Percentiles rank a stretch among this genome's conserved stretches.
Evolutionary conservation across 2,113 vertebrate genomes (phyloP).

Genomic region (Mugil cephalus): DNA sequence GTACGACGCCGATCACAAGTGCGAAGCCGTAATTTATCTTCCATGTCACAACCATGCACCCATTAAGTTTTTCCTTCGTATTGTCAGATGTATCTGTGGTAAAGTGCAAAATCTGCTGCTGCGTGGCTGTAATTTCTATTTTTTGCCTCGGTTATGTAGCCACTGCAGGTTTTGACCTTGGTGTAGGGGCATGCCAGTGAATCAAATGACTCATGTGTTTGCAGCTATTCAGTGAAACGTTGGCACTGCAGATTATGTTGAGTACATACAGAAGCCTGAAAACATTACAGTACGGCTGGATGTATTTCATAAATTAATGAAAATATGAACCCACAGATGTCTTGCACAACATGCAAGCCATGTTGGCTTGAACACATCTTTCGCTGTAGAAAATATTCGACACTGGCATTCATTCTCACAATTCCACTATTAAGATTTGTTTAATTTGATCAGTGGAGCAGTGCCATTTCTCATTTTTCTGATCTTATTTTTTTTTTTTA

Average conservation of each 20-base stretch:
- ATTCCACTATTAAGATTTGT: not conserved
- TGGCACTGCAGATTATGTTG: not conserved
- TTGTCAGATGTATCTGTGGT: constrained; percentile 30
- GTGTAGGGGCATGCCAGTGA: constrained; percentile 44
- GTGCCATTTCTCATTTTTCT: too few species aligned
- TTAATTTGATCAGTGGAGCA: too few species aligned
- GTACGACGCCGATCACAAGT: too few species aligned
- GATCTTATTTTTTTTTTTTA: too few species aligned
- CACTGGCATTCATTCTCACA: not conserved
- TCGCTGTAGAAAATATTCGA: not conserved
- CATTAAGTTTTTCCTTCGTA: constrained; percentile 1
- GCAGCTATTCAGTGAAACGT: constrained; percentile 10
- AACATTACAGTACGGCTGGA: not conserved
- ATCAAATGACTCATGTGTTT: constrained; percentile 59
- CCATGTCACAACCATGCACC: not conserved
- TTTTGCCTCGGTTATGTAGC: constrained; percentile 40
- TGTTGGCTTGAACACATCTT: not conserved
- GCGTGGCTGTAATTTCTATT: constrained; percentile 39
- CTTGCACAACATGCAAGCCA: not conserved
- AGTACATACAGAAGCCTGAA: constrained; percentile 16
- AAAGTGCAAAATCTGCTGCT: constrained; percentile 22
- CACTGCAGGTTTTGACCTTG: constrained; percentile 41
- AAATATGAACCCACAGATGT: not conserved
- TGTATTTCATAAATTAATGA: not conserved
- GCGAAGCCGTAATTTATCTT: too few species aligned